These are phyloP conservation scores for Mycalesis mineus DNA, from an alignment of 2,888 invertebrate species.

Conservation along the genomic window DNA sequence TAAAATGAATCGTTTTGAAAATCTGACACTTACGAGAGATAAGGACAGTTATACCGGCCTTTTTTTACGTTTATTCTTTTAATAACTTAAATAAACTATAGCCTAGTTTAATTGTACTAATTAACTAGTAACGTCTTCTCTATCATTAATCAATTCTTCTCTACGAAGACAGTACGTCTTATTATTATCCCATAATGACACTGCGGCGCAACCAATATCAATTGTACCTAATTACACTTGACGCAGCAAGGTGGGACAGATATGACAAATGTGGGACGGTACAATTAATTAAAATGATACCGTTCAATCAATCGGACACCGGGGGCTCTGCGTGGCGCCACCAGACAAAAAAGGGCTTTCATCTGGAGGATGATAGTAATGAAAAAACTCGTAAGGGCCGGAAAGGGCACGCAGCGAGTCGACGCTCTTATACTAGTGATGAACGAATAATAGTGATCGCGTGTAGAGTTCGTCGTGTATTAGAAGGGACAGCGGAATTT, in stretches of 20 bases:
- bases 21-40: no score
- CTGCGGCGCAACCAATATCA: neutral
- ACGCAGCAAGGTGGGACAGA: conserved; percentile 20
- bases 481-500: neutral
- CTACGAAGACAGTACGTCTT: neutral
- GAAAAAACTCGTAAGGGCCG: conserved; percentile 52
- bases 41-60: no score
- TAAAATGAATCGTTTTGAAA: no score
- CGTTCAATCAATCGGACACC: conserved; percentile 49
- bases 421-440: conserved; percentile 35
- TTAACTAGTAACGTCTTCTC: no score
- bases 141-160: neutral
- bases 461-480: conserved; percentile 14
- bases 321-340: conserved; percentile 48
- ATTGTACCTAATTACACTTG: neutral
- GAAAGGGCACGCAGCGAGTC: conserved; percentile 45
- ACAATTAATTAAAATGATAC: conserved; percentile 42
- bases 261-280: conserved; percentile 27
- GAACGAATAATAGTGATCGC: conserved; percentile 33
- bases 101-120: no score
- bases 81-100: no score
- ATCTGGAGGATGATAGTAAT: conserved; percentile 56
- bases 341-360: conserved; percentile 57
- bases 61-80: no score
- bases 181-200: neutral